Percentiles rank a stretch among this genome's conserved stretches.
Evolutionary conservation across 2,888 invertebrate genomes (phyloP).

Genomic region (Metacarcinus magister): DNA sequence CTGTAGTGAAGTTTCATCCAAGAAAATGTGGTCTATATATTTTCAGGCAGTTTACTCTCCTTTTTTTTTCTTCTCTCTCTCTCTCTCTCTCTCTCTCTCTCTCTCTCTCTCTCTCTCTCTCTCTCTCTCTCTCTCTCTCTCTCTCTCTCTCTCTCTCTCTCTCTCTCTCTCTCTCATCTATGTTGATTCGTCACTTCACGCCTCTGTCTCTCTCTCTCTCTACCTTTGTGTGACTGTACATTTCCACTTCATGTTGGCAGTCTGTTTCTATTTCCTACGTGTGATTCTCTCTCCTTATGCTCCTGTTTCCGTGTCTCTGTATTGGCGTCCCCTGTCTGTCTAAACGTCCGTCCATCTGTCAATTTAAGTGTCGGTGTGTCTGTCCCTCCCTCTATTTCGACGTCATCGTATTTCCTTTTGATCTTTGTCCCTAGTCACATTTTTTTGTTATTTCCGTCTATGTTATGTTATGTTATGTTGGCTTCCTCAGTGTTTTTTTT

Average conservation of each 20-base stretch:
- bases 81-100: conserved; percentile 9
- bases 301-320: background rate
- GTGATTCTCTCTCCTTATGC: background rate
- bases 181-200: too few relatives aligned
- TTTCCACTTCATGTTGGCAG: background rate
- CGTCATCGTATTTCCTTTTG: background rate
- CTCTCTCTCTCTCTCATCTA: background rate
- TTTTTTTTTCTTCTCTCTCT: background rate
- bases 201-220: too few relatives aligned
- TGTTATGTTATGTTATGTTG: too few relatives aligned
- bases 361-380: background rate
- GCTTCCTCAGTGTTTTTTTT: background rate
- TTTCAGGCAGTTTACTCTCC: background rate
- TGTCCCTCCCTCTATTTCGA: background rate
- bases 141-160: conserved; percentile 52
- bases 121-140: conserved; percentile 23
- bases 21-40: background rate
- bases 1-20: background rate
- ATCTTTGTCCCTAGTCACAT: background rate
- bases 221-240: background rate
- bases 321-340: background rate
- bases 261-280: background rate
- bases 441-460: background rate
- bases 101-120: background rate
- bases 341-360: background rate